Evolutionary conservation across 2,888 invertebrate species (phyloP).

Genomic region (Cephus nigrinus): DNA sequence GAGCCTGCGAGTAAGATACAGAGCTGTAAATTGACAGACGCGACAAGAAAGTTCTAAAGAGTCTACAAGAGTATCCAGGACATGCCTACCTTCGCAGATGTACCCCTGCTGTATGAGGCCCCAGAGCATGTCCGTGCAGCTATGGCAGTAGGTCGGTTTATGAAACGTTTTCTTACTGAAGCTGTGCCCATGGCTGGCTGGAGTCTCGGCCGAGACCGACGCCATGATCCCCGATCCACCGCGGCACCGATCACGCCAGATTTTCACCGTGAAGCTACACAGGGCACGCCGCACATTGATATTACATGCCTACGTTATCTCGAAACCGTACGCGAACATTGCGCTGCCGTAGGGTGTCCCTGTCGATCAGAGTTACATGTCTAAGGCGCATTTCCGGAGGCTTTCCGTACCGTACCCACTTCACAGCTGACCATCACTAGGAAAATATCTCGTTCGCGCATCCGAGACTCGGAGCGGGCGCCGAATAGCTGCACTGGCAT

Average conservation of each 20-base stretch:
- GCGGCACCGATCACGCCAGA: slow-evolving; percentile 72
- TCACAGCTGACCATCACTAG: slow-evolving; percentile 55
- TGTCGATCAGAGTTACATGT: slow-evolving; percentile 51
- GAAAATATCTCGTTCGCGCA: slow-evolving; percentile 47
- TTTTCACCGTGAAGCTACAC: slow-evolving; percentile 72
- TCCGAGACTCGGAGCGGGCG: slow-evolving; percentile 51
- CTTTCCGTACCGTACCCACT: slow-evolving; percentile 41
- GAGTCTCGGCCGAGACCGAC: slow-evolving; percentile 71
- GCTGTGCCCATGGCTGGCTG: slow-evolving; percentile 86
- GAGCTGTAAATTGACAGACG: neutral
- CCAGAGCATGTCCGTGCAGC: slow-evolving; percentile 99
- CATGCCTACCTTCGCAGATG: slow-evolving; percentile 94
- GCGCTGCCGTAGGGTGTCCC: slow-evolving; percentile 63
- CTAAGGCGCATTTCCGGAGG: slow-evolving; percentile 61
- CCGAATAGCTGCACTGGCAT: slow-evolving; percentile 37
- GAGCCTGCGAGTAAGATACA: neutral
- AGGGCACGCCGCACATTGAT: slow-evolving; percentile 62
- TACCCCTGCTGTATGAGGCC: slow-evolving; percentile 99
- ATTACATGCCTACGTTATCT: slow-evolving; percentile 70
- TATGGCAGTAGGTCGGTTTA: slow-evolving; percentile 99
- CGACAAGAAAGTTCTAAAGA: neutral
- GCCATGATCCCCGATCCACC: slow-evolving; percentile 72
- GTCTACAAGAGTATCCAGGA: neutral
- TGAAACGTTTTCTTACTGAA: slow-evolving; percentile 99
- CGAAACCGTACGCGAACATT: slow-evolving; percentile 72